Evolutionary conservation across 1,140 invertebrate species (phyloP).

Genomic region (Caenorhabditis briggsae): DNA sequence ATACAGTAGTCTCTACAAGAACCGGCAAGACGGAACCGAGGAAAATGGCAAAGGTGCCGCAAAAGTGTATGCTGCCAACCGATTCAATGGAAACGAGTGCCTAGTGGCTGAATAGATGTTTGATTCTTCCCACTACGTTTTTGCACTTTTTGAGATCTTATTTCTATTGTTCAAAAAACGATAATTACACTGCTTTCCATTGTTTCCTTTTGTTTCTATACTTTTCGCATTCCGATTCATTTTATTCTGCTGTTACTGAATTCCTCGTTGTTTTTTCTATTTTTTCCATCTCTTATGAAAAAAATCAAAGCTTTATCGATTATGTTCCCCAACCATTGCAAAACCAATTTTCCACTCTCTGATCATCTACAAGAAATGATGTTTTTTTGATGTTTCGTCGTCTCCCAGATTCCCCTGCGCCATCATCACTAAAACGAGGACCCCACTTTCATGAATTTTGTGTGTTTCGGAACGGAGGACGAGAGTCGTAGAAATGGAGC

Average conservation of each 20-base stretch:
- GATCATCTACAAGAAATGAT: neutral
- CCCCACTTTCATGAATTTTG: slow-evolving; percentile 35
- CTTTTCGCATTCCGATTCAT: too few relatives aligned
- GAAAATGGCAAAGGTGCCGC: slow-evolving; percentile 23
- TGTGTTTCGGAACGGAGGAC: slow-evolving; percentile 23
- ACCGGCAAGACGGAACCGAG: slow-evolving; percentile 21
- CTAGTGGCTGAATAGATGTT: neutral
- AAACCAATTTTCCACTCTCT: neutral
- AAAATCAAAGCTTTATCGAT: too few relatives aligned
- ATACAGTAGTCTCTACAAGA: slow-evolving; percentile 25
- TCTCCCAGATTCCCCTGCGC: neutral
- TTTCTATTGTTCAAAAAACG: slow-evolving; percentile 13
- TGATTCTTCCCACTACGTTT: neutral
- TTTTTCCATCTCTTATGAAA: too few relatives aligned
- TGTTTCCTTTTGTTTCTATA: too few relatives aligned
- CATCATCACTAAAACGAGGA: neutral
- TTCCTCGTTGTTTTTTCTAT: too few relatives aligned
- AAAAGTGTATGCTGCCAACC: slow-evolving; percentile 15
- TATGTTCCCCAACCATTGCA: neutral
- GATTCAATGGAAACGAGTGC: neutral
- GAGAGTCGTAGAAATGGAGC: neutral
- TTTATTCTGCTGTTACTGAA: too few relatives aligned
- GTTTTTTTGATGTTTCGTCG: neutral
- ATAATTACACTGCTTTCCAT: neutral
- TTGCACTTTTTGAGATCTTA: slow-evolving; percentile 29